Evolutionary conservation across 2,797 vertebrate genomes (phyloP).

Genomic region (Pseudomugil tenellus): DNA sequence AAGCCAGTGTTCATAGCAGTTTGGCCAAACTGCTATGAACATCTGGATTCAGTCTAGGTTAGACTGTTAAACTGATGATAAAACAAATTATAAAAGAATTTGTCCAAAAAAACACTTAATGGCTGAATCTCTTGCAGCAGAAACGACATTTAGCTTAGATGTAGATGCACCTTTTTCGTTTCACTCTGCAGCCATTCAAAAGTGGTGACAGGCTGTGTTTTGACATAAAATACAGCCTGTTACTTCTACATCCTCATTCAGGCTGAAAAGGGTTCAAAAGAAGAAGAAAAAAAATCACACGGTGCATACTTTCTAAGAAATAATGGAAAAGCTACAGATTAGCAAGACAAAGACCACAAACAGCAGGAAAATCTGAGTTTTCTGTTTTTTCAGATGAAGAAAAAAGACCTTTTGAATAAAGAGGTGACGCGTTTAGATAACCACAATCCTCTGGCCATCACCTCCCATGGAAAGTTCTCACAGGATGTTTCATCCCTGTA

Average conservation of each 20-base stretch:
- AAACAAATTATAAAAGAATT: not conserved
- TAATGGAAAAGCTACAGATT: not conserved
- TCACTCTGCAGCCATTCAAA: not conserved
- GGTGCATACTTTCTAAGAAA: not conserved
- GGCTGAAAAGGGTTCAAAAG: not conserved
- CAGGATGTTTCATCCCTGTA: conserved; percentile 48
- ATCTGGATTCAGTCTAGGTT: not conserved
- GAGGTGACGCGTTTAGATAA: conserved; percentile 36
- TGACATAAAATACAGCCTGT: not conserved
- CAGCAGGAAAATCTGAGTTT: not conserved
- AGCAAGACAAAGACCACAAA: not conserved
- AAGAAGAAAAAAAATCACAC: not conserved
- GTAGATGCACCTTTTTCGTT: not conserved
- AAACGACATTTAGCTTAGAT: no score
- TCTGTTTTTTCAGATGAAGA: not conserved
- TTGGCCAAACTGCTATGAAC: not conserved
- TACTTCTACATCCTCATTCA: not conserved
- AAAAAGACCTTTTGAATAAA: not conserved
- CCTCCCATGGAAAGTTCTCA: conserved; percentile 34
- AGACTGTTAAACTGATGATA: not conserved
- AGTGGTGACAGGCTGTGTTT: not conserved
- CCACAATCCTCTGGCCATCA: conserved; percentile 8
- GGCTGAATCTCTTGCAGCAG: not conserved
- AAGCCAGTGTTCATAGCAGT: not conserved
- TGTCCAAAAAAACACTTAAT: not conserved